Percentiles rank a stretch among this genome's conserved stretches.
These are phyloP conservation scores for Homarus americanus DNA, from an alignment of 1,140 invertebrate genomes.

Conservation along the genomic window DNA sequence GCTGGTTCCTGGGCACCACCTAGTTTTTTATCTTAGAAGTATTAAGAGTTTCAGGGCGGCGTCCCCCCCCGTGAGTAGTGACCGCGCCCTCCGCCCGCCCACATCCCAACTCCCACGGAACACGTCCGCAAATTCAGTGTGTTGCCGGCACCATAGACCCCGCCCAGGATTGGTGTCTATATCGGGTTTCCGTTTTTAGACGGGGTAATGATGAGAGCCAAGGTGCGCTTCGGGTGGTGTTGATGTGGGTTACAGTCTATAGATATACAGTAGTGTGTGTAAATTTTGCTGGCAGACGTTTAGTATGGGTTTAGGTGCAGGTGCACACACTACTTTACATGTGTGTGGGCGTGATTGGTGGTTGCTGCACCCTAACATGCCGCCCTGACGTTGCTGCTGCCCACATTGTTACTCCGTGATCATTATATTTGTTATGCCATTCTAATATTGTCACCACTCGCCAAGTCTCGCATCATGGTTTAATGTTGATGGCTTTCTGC, in stretches of 20 bases:
- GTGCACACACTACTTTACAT: slow-evolving; percentile 36
- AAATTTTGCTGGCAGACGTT: slow-evolving; percentile 29
- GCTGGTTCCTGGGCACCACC: too few relatives aligned
- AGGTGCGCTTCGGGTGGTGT: neutral
- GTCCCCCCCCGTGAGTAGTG: neutral
- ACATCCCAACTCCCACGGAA: neutral
- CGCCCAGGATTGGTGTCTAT: neutral
- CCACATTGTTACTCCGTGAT: too few relatives aligned
- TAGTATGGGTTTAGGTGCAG: neutral
- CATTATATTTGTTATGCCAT: too few relatives aligned
- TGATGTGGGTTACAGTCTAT: neutral
- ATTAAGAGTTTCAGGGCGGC: neutral
- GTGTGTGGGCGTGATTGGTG: slow-evolving; percentile 27
- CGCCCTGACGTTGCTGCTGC: neutral
- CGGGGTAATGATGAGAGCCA: neutral
- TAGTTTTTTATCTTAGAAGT: neutral
- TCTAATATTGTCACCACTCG: too few relatives aligned
- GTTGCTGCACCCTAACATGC: neutral
- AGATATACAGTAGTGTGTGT: neutral
- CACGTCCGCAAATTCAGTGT: neutral
- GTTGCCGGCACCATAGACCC: neutral
- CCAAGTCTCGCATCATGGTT: too few relatives aligned
- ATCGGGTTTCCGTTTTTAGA: slow-evolving; percentile 14
- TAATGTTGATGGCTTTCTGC: neutral
- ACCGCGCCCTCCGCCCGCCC: neutral